A percentile compares a stretch with the other conserved stretches of the same genome.
Conservation (phyloP, 2,113 vertebrate species). For the Tragelaphus buxtoni region DNA sequence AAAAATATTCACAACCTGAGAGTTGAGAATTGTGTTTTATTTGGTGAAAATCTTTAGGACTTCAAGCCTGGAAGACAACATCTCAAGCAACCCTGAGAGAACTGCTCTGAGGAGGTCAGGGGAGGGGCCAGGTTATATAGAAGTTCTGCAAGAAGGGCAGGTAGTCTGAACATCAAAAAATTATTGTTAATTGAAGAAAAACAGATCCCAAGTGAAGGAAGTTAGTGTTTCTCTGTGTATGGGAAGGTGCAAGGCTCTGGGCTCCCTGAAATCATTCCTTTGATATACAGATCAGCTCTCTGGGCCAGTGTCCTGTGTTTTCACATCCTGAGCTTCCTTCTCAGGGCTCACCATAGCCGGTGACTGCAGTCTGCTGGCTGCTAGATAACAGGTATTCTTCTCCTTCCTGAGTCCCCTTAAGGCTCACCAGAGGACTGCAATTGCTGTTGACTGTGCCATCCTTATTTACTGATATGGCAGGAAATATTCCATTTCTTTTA, state of each 20-base stretch:
- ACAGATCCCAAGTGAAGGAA: neutral
- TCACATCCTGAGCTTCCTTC: neutral
- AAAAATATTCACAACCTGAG: neutral
- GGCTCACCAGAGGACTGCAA: neutral
- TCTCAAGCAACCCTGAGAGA: neutral
- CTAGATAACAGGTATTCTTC: neutral
- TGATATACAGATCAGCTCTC: neutral
- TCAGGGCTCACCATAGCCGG: neutral
- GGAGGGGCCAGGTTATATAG: neutral
- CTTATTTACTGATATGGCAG: neutral
- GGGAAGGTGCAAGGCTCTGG: neutral
- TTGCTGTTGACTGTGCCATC: neutral
- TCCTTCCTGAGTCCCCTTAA: neutral
- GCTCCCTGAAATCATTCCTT: neutral
- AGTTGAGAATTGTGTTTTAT: neutral
- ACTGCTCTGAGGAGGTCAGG: neutral
- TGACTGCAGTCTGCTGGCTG: neutral
- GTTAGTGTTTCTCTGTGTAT: neutral
- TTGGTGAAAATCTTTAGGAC: neutral
- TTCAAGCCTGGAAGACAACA: neutral
- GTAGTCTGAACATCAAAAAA: neutral
- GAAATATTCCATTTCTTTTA: neutral
- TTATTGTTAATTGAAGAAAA: neutral
- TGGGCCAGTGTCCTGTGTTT: neutral
- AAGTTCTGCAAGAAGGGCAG: neutral